phyloP scores from a whole-genome alignment of 2,113 vertebrate genomes.

The Dromaius novaehollandiae region DNA sequence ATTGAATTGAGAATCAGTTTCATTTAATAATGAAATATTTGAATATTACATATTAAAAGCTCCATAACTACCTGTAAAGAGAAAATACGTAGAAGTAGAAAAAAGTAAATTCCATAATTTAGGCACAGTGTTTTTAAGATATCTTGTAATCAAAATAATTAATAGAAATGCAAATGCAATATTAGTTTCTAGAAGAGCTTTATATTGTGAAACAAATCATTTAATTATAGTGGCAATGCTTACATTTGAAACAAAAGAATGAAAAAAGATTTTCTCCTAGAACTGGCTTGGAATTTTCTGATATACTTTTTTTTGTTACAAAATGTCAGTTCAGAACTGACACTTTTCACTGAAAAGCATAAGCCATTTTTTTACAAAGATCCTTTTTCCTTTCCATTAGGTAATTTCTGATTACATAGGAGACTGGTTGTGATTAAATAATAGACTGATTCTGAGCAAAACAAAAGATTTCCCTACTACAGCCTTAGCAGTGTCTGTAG shows the following conservation, averaged over 20 bases:
- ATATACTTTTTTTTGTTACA: background rate
- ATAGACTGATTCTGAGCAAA: background rate
- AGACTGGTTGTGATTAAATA: background rate
- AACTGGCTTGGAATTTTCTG: background rate
- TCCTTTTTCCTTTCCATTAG: background rate
- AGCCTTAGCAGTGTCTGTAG: background rate
- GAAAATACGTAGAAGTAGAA: constrained; percentile 18
- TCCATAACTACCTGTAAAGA: background rate
- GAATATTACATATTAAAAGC: background rate
- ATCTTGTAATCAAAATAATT: constrained; percentile 60
- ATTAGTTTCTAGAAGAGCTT: constrained; percentile 50
- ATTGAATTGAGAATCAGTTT: constrained; percentile 4
- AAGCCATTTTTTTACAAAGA: fast-evolving
- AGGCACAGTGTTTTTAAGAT: constrained; percentile 53
- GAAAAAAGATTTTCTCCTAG: background rate
- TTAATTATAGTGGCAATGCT: constrained; percentile 49
- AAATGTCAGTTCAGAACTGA: background rate
- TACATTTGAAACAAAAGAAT: constrained; percentile 10
- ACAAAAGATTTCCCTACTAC: background rate
- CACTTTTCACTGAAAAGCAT: background rate
- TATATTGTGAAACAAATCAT: constrained; percentile 56
- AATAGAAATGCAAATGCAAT: constrained; percentile 56
- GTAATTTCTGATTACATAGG: background rate
- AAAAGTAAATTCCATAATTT: constrained; percentile 21
- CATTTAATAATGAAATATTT: background rate